Evolutionary conservation across 2,113 vertebrate species (phyloP).

Genomic region (Xiphorhynchus elegans): DNA sequence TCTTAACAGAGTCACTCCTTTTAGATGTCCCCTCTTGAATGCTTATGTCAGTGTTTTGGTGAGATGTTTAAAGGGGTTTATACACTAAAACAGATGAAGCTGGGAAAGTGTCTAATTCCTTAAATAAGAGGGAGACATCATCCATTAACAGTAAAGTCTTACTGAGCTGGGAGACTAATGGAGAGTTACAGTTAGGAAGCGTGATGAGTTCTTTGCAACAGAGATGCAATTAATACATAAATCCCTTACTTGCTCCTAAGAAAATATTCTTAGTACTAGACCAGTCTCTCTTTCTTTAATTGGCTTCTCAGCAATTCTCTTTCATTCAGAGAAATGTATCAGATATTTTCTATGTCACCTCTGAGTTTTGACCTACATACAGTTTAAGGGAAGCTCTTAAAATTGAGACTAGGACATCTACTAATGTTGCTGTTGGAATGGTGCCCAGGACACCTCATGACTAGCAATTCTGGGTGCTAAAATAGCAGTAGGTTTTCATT

Average conservation of each 20-base stretch:
- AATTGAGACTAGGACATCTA: background rate
- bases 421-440: background rate
- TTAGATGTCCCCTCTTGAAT: background rate
- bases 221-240: background rate
- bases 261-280: background rate
- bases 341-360: background rate
- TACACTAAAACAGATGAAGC: background rate
- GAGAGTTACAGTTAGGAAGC: background rate
- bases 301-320: background rate
- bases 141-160: background rate
- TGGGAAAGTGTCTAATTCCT: background rate
- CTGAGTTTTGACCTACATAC: background rate
- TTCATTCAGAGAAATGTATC: background rate
- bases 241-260: background rate
- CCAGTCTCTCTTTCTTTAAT: background rate
- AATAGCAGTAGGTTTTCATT: background rate
- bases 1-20: background rate
- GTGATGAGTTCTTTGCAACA: background rate
- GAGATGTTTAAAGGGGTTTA: background rate
- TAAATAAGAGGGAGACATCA: background rate
- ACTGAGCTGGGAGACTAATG: background rate
- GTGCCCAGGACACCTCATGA: background rate
- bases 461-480: background rate
- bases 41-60: background rate
- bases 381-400: background rate